phyloP scores from a whole-genome alignment of 37 sponge, comb jelly and placozoan genomes.

The Tethya wilhelma region DNA sequence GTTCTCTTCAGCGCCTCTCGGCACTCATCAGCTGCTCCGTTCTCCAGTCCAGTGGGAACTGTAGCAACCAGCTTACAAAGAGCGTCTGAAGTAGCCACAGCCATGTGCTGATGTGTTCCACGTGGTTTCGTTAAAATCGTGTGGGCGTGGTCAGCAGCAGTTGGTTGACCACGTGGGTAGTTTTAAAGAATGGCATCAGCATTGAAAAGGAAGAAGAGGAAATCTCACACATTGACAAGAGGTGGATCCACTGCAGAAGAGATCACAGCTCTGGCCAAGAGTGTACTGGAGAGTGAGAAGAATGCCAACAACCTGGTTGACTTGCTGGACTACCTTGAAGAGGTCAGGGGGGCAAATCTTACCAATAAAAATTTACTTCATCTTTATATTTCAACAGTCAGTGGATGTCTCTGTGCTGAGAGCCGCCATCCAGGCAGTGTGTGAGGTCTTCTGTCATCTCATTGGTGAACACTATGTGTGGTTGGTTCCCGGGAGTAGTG shows the following conservation, averaged over 20 bases:
- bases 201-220: neutral
- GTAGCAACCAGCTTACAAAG: slow-evolving; percentile 44
- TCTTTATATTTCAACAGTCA: neutral
- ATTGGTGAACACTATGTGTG: slow-evolving; percentile 22
- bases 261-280: slow-evolving; percentile 25
- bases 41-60: slow-evolving; percentile 79
- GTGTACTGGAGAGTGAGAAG: slow-evolving; percentile 31
- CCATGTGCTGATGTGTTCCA: neutral
- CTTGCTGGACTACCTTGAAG: slow-evolving; percentile 44
- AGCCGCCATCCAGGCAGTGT: slow-evolving; percentile 17
- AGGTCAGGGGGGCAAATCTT: slow-evolving; percentile 16
- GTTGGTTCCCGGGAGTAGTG: slow-evolving; percentile 8
- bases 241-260: neutral
- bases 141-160: neutral
- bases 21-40: slow-evolving; percentile 64
- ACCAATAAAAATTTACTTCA: neutral
- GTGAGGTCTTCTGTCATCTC: slow-evolving; percentile 24
- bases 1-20: slow-evolving; percentile 24
- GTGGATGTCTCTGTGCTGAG: slow-evolving; percentile 4
- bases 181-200: no score
- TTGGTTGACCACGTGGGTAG: neutral
- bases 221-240: neutral
- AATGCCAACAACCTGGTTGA: slow-evolving; percentile 67
- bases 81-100: neutral
- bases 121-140: neutral